A percentile compares a stretch with the other conserved stretches of the same genome.
Evolutionary conservation across 2,113 vertebrate genomes (phyloP).

Genomic region (Gobio gobio): DNA sequence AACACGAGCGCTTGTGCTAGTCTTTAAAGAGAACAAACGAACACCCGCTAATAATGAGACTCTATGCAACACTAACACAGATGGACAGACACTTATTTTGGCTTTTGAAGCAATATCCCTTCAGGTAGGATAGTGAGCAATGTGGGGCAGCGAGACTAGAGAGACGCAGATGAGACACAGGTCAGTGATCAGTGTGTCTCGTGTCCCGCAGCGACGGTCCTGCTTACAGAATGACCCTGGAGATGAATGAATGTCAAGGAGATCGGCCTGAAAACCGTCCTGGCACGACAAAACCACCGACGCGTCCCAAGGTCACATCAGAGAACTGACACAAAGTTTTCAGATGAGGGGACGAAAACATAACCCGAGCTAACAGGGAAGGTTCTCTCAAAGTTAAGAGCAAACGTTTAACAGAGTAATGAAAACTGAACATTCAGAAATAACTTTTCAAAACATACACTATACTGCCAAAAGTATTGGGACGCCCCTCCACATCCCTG

Average conservation of each 20-base stretch:
- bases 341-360: not conserved
- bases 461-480: no score
- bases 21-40: slow-evolving; percentile 1
- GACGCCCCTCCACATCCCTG: no score
- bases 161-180: slow-evolving; percentile 55
- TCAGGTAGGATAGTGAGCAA: not conserved
- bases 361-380: no score
- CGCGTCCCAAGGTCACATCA: slow-evolving; percentile 24
- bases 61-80: not conserved
- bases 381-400: no score
- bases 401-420: no score
- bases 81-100: not conserved
- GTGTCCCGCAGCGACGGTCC: slow-evolving; percentile 29
- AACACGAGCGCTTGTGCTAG: not conserved
- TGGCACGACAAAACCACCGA: slow-evolving; percentile 9
- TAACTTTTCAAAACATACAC: no score
- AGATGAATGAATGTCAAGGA: slow-evolving; percentile 47
- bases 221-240: slow-evolving; percentile 47
- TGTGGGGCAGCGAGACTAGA: not conserved
- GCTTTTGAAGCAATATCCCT: not conserved
- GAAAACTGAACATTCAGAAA: no score
- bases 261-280: not conserved
- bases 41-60: not conserved
- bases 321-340: not conserved
- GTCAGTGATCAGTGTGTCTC: slow-evolving; percentile 55